phyloP scores from a whole-genome alignment of 2,113 vertebrate species.

The Microcebus jonahi region DNA sequence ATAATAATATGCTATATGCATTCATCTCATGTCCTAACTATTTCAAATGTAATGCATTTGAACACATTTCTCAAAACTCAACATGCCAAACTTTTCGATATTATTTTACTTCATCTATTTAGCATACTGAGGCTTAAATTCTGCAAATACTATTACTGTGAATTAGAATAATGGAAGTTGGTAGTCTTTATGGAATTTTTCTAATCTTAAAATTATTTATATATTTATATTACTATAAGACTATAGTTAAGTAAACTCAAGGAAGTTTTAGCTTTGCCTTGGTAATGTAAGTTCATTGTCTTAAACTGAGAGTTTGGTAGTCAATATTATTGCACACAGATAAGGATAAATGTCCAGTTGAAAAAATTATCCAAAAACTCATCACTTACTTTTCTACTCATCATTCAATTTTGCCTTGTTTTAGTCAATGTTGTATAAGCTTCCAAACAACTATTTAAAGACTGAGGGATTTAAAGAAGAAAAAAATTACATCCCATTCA shows the following conservation, averaged over 20 bases:
- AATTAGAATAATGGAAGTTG: neutral
- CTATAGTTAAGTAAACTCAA: neutral
- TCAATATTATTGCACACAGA: neutral
- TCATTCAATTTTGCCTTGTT: neutral
- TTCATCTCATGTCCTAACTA: neutral
- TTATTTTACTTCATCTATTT: neutral
- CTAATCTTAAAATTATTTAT: neutral
- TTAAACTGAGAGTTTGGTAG: neutral
- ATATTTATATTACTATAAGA: neutral
- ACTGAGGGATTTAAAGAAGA: neutral
- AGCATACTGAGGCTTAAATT: neutral
- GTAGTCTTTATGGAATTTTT: neutral
- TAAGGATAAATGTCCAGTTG: neutral
- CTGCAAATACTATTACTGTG: neutral
- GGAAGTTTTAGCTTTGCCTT: neutral
- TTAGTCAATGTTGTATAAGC: neutral
- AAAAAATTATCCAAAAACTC: neutral
- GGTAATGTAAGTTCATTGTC: neutral
- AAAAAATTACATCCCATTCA: neutral
- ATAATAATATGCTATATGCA: neutral
- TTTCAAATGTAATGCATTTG: neutral
- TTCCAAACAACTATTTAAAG: neutral
- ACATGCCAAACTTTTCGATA: neutral
- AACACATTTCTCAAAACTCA: neutral
- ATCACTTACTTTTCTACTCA: neutral